Evolutionary conservation across 2,113 vertebrate species (phyloP).

Genomic region (Scolopax mira): DNA sequence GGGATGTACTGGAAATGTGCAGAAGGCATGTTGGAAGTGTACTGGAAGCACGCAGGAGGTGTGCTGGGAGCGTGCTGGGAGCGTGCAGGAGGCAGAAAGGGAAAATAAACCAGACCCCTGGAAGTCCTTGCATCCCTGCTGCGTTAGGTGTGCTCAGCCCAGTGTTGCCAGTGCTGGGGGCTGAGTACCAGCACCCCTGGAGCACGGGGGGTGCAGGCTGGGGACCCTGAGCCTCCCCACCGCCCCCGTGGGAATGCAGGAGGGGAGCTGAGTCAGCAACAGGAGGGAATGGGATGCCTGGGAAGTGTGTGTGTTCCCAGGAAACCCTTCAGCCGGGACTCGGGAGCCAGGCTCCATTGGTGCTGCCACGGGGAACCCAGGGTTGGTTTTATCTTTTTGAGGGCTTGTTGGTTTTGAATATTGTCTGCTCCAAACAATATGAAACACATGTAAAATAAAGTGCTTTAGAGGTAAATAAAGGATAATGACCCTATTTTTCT

Average conservation of each 20-base stretch:
- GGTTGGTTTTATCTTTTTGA: not conserved
- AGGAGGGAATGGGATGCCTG: not conserved
- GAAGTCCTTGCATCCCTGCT: not conserved
- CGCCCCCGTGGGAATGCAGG: not conserved
- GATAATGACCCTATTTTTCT: not conserved
- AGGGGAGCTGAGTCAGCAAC: not conserved
- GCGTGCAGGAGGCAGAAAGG: too few species aligned
- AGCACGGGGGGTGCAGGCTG: not conserved
- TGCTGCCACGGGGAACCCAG: not conserved
- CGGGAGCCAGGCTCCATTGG: accelerated
- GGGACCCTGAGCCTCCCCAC: not conserved
- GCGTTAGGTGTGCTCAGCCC: not conserved
- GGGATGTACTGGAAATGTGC: too few species aligned
- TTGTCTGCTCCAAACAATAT: not conserved
- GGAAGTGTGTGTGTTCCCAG: accelerated
- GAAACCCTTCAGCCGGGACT: not conserved
- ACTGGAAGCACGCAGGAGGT: too few species aligned
- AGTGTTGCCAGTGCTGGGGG: accelerated
- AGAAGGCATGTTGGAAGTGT: too few species aligned
- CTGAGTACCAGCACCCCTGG: accelerated
- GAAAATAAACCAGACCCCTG: not conserved
- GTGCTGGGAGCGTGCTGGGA: not conserved
- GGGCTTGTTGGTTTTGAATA: not conserved
- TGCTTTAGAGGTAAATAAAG: not conserved
- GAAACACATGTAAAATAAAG: not conserved